A percentile compares a stretch with the other conserved stretches of the same genome.
Conservation (phyloP, 2,113 vertebrate species). For the Pandion haliaetus region DNA sequence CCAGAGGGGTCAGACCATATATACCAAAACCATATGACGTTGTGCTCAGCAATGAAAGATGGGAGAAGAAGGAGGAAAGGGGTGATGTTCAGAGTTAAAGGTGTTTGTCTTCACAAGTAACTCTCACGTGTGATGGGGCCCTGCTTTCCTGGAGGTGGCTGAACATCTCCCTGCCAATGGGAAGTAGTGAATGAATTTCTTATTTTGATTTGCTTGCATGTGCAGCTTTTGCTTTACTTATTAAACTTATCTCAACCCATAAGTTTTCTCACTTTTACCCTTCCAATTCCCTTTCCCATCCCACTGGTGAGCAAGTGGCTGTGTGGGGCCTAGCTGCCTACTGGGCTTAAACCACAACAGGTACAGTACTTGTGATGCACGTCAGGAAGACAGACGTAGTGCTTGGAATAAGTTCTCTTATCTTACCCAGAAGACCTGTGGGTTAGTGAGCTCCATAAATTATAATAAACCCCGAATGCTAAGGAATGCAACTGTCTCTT, state of each 20-base stretch:
- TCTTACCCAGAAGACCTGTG: neutral
- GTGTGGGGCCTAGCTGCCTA: neutral
- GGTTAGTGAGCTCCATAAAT: neutral
- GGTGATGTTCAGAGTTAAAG: rapidly evolving
- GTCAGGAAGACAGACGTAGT: neutral
- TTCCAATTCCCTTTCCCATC: neutral
- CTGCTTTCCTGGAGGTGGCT: neutral
- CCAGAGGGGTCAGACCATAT: neutral
- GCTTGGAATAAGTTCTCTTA: neutral
- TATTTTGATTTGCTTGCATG: rapidly evolving
- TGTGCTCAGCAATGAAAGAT: neutral
- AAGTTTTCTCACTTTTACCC: neutral
- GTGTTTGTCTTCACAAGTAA: rapidly evolving
- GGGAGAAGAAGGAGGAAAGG: neutral
- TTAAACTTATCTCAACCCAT: neutral
- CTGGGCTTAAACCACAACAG: neutral
- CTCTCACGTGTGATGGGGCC: rapidly evolving
- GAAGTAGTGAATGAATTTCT: neutral
- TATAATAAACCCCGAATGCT: neutral
- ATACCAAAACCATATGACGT: neutral
- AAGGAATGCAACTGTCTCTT: neutral
- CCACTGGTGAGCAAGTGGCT: neutral
- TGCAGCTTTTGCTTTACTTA: neutral
- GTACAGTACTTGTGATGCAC: neutral
- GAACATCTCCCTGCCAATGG: neutral